A percentile compares a stretch with the other conserved stretches of the same genome.
Conservation (phyloP, 2,888 invertebrate genomes). For the Oligia fasciuncula region DNA sequence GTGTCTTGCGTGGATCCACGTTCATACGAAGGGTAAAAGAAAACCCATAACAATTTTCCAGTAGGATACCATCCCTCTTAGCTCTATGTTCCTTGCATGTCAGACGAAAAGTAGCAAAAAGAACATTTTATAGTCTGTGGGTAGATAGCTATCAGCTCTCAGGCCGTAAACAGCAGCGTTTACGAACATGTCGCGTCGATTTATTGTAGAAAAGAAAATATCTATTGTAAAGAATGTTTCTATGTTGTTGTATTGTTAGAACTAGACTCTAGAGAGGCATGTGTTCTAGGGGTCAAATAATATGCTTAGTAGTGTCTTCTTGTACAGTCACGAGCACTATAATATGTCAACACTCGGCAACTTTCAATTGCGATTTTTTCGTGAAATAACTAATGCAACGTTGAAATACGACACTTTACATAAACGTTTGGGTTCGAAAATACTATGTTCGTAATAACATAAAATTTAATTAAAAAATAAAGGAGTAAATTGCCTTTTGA, state of each 20-base stretch:
- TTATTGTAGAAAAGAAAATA: constrained; percentile 24
- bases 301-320: background rate
- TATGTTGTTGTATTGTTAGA: background rate
- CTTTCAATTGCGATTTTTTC: too few species aligned
- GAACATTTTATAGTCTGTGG: constrained; percentile 51
- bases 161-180: constrained; percentile 33
- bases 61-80: background rate
- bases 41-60: background rate
- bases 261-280: background rate
- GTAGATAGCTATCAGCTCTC: constrained; percentile 53
- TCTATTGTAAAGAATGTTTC: background rate
- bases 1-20: background rate
- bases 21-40: background rate
- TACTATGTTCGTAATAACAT: too few species aligned
- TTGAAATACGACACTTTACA: too few species aligned
- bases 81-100: constrained; percentile 61
- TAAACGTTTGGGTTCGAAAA: too few species aligned
- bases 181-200: constrained; percentile 45
- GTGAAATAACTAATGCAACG: too few species aligned
- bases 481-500: too few species aligned
- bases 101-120: constrained; percentile 62
- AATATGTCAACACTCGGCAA: too few species aligned
- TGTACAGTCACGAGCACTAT: too few species aligned
- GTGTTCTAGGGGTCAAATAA: background rate
- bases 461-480: too few species aligned